Base-by-base conservation (phyloP, 2,888 invertebrate genomes). In the Trisateles emortualis region DNA sequence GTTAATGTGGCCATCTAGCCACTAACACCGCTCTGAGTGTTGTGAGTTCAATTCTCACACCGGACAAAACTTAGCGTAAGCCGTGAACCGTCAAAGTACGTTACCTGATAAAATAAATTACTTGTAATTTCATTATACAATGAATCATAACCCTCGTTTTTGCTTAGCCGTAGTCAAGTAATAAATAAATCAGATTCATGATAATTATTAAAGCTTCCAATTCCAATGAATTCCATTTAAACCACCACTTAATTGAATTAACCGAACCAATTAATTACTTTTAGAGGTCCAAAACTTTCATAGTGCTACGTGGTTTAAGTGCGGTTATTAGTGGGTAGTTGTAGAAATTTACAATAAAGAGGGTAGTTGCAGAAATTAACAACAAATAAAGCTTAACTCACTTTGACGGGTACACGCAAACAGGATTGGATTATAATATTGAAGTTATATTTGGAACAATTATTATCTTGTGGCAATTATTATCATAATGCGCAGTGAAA, bases 201-300 rank as follows among this genome's bases (percentile, higher is more conserved):
- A 19, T 44, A 35, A 16, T 33, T 56, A 69, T 61, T 35, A 33
- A 59, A 61, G 56, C 52, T 52, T 48, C 5, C 45, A 19, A 35
- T 48, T 14, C 19, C 29, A 61, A 47, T 47, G 30, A 53, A 50
- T 64, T 59, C 47, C 46, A 61, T 52, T 52, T 46, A 52, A 54
- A 39, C 33, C 14, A 32, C 13, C 29, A 35, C 17, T 56, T 68
- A 68, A 72, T 71, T 64, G 51, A 47, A 57, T 68, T 59, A 59
- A 50, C 51, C 51, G 26, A 52, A 63, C 40, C 40, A 51, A 66
- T 62, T 68, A 65, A 65, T 69, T 71, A 64, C 59, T 66, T 66
- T 61, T 9, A 29, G 44, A 33, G 16, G 29, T 48, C 30, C 24
- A 40, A 72, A 67, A 64, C 52, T 69, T 67, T 38, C 17, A 16